Conservation (phyloP, 2,797 vertebrate genomes). For the Gallinago solitaria region DNA sequence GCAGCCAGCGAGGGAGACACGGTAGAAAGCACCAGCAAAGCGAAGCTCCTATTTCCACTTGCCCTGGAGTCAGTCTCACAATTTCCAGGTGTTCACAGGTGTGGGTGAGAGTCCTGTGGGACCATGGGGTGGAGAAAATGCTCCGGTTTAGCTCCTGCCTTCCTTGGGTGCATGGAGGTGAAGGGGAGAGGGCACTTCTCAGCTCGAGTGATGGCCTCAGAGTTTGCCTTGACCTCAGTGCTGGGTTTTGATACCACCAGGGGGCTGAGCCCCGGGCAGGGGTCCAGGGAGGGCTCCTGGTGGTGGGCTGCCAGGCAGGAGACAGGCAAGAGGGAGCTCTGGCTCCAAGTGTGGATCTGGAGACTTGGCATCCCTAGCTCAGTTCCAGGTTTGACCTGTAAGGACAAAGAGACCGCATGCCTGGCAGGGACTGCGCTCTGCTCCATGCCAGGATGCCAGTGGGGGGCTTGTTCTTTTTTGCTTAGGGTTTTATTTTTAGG, state of each 20-base stretch:
- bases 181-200: neutral
- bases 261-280: neutral
- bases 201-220: neutral
- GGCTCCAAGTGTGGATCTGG: neutral
- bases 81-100: fast-evolving
- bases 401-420: conserved; percentile 45
- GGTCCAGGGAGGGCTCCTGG: neutral
- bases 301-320: neutral
- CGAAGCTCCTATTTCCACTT: neutral
- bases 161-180: neutral
- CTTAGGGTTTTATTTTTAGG: conserved; percentile 64
- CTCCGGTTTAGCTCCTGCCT: neutral
- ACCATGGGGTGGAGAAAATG: neutral
- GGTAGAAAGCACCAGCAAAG: neutral
- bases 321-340: neutral
- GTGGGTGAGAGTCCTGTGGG: neutral
- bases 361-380: conserved; percentile 8
- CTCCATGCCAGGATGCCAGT: conserved; percentile 1
- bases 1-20: fast-evolving
- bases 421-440: conserved; percentile 23
- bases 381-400: conserved; percentile 33
- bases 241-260: neutral
- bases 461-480: neutral
- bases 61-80: fast-evolving
- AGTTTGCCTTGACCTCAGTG: neutral